These are phyloP conservation scores for Reinhardtius hippoglossoides DNA, from an alignment of 2,113 vertebrate genomes.

Conservation along the genomic window DNA sequence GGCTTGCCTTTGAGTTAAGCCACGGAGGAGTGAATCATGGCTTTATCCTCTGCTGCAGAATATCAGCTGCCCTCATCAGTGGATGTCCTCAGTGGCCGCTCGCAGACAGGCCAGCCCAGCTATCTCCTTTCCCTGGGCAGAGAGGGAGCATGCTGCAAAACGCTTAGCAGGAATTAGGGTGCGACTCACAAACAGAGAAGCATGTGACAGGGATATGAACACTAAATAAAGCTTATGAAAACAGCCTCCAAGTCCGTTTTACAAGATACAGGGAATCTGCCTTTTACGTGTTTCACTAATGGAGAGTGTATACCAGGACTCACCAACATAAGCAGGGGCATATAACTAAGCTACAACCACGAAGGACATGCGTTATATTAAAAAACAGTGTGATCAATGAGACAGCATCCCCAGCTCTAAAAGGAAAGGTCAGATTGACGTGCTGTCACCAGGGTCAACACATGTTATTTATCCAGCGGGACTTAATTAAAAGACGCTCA, in stretches of 20 bases:
- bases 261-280: slow-evolving; percentile 11
- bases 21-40: slow-evolving; percentile 39
- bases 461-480: slow-evolving; percentile 57
- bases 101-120: slow-evolving; percentile 32
- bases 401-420: slow-evolving; percentile 22
- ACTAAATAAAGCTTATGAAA: slow-evolving; percentile 31
- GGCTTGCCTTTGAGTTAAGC: slow-evolving; percentile 16
- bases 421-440: slow-evolving; percentile 58
- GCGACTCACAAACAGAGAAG: slow-evolving; percentile 14
- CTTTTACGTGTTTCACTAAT: slow-evolving; percentile 41
- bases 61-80: slow-evolving; percentile 45
- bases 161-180: slow-evolving; percentile 35
- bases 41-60: slow-evolving; percentile 40
- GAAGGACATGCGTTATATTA: not conserved
- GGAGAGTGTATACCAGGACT: slow-evolving; percentile 30
- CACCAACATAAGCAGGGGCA: not conserved
- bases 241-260: slow-evolving; percentile 26
- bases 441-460: slow-evolving; percentile 54
- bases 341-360: slow-evolving; percentile 34
- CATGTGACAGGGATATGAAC: not conserved
- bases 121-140: slow-evolving; percentile 20
- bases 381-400: slow-evolving; percentile 24
- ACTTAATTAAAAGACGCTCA: slow-evolving; percentile 72
- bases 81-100: slow-evolving; percentile 38
- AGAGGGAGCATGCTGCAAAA: slow-evolving; percentile 38